Conservation (phyloP, 1,140 invertebrate species). For the Drosophila truncata region DNA sequence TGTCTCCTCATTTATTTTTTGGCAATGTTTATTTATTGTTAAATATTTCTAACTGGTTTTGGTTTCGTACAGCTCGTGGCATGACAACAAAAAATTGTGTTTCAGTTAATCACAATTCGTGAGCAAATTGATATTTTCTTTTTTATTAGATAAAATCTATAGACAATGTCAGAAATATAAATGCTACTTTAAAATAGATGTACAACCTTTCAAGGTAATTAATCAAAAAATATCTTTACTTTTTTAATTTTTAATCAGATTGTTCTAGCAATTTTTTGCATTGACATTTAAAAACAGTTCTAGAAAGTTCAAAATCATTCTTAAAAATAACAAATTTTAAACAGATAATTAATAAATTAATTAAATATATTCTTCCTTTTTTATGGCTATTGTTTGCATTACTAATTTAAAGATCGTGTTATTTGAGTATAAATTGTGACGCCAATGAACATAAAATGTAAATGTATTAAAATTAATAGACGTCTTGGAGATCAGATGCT, state of each 20-base stretch:
- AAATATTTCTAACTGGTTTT: neutral
- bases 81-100: neutral
- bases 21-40: neutral
- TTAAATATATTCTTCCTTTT: neutral
- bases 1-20: neutral
- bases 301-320: neutral
- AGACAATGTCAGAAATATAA: neutral
- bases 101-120: neutral
- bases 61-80: neutral
- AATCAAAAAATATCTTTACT: neutral
- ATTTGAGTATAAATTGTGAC: neutral
- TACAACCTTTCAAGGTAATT: neutral
- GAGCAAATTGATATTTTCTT: neutral
- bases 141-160: neutral
- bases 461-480: constrained; percentile 28
- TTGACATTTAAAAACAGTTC: neutral
- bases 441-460: constrained; percentile 3
- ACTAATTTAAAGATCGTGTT: neutral
- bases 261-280: neutral
- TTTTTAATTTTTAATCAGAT: no score
- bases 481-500: neutral
- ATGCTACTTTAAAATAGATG: neutral
- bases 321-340: no score
- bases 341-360: neutral
- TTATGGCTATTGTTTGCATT: neutral